phyloP scores from a whole-genome alignment of 2,797 vertebrate species.

The Benthosema pterotum region DNA sequence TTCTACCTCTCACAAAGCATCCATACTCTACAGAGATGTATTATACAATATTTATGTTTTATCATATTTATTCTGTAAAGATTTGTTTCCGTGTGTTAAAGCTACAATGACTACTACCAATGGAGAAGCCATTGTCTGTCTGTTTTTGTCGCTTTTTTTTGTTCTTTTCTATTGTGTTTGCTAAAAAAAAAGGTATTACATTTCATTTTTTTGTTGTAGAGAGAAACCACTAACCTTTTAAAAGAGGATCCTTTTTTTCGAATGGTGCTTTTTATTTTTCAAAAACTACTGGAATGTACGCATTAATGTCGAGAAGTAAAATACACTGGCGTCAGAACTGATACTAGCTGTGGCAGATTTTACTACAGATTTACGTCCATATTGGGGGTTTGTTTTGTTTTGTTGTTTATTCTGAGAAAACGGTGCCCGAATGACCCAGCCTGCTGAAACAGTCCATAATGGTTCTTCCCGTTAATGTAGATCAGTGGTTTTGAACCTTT shows the following conservation, averaged over 20 bases:
- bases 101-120: conserved; percentile 59
- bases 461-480: conserved; percentile 38
- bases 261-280: conserved; percentile 75
- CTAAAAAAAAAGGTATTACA: conserved; percentile 59
- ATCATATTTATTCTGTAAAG: conserved; percentile 83
- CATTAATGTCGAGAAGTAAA: conserved; percentile 62
- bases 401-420: not conserved
- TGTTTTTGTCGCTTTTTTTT: conserved; percentile 40
- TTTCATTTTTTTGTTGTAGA: conserved; percentile 36
- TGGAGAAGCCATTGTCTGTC: conserved; percentile 58
- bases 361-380: too few relatives aligned
- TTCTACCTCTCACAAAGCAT: conserved; percentile 80
- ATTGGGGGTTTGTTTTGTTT: too few relatives aligned
- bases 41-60: conserved; percentile 77
- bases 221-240: conserved; percentile 70
- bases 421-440: conserved; percentile 16
- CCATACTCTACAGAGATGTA: conserved; percentile 70
- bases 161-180: conserved; percentile 28
- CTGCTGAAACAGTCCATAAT: conserved; percentile 15
- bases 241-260: conserved; percentile 54
- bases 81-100: conserved; percentile 61
- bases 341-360: conserved; percentile 1
- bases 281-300: conserved; percentile 78
- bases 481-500: too few relatives aligned
- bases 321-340: conserved; percentile 45